phyloP scores from a whole-genome alignment of 2,113 vertebrate species.

The Tautogolabrus adspersus region DNA sequence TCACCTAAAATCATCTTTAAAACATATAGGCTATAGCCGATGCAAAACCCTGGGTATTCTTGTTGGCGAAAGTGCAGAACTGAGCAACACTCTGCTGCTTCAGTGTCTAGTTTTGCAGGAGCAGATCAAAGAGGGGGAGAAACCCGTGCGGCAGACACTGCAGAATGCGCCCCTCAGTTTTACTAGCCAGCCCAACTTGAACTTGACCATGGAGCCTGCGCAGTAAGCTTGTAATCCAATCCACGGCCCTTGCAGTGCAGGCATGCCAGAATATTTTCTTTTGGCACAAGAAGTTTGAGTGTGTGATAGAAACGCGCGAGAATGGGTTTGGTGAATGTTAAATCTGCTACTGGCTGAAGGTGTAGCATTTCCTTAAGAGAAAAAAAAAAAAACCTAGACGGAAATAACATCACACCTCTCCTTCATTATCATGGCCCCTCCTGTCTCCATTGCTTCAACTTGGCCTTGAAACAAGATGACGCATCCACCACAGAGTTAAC shows the following conservation, averaged over 20 bases:
- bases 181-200: slow-evolving; percentile 82
- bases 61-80: slow-evolving; percentile 18
- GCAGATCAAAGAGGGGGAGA: slow-evolving; percentile 66
- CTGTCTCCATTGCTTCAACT: slow-evolving; percentile 68
- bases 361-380: slow-evolving; percentile 6
- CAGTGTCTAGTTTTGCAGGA: slow-evolving; percentile 54
- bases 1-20: background rate
- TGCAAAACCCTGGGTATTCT: slow-evolving; percentile 12
- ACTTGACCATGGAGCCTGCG: slow-evolving; percentile 84
- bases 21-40: background rate
- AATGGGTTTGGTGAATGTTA: slow-evolving; percentile 7
- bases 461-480: slow-evolving; percentile 83
- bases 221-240: slow-evolving; percentile 63
- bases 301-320: slow-evolving; percentile 1
- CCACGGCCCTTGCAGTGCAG: slow-evolving; percentile 34
- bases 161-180: slow-evolving; percentile 74
- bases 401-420: slow-evolving; percentile 36
- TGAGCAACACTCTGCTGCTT: slow-evolving; percentile 18
- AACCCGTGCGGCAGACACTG: slow-evolving; percentile 66
- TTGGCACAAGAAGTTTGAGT: slow-evolving; percentile 16
- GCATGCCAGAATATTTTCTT: slow-evolving; percentile 37
- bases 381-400: slow-evolving; percentile 25
- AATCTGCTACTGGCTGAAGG: background rate
- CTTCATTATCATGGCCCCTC: slow-evolving; percentile 62
- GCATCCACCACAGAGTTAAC: slow-evolving; percentile 67